Evolutionary conservation across 2,797 vertebrate genomes (phyloP).

Genomic region (Hemibagrus guttatus): DNA sequence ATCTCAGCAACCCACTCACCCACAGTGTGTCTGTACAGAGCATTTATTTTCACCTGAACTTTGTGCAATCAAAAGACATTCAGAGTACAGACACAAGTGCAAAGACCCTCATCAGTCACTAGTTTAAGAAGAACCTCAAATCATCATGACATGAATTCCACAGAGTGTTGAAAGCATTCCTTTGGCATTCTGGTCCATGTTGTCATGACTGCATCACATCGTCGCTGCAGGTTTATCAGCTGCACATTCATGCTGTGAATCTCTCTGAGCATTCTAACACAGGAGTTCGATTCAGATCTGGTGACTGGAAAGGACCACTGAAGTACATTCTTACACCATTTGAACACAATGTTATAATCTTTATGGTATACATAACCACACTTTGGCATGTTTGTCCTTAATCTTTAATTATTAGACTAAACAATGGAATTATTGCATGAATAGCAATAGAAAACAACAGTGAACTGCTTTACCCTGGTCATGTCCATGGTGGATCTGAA

Average conservation of each 20-base stretch:
- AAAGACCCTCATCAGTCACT: not conserved
- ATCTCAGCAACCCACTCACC: conserved; percentile 1
- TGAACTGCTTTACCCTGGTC: not conserved
- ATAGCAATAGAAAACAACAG: not conserved
- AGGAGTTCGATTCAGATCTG: not conserved
- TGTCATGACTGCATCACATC: not conserved
- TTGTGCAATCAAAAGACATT: not conserved
- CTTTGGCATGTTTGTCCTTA: not conserved
- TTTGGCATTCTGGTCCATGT: not conserved
- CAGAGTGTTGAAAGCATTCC: not conserved
- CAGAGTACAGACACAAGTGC: not conserved
- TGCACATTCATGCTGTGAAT: not conserved
- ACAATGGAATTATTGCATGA: not conserved
- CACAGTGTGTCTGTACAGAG: not conserved
- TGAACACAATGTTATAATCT: not conserved
- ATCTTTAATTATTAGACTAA: not conserved
- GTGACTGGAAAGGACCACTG: not conserved
- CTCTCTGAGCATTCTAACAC: not conserved
- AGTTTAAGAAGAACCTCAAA: not conserved
- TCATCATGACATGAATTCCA: not conserved
- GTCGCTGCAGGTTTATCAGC: not conserved
- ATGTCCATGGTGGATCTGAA: not conserved
- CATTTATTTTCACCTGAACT: conserved; percentile 12
- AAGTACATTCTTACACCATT: not conserved
- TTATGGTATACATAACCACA: not conserved